Percentiles rank a stretch among this genome's conserved stretches.
phyloP scores from a whole-genome alignment of 2,113 vertebrate species.

The Clinocottus analis region DNA sequence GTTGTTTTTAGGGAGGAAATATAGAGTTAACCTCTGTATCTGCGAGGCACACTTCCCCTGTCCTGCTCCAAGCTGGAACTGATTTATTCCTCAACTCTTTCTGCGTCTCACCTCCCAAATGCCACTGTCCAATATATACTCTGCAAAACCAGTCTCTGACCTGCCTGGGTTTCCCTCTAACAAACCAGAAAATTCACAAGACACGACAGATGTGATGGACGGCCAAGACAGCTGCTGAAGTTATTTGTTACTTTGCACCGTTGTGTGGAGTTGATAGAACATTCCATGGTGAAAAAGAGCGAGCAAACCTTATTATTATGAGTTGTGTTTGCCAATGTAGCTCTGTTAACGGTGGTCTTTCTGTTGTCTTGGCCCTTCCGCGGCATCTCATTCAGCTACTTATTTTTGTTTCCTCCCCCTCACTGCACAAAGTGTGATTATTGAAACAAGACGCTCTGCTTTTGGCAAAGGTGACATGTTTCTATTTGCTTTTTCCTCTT shows the following conservation, averaged over 20 bases:
- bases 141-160: slow-evolving; percentile 8
- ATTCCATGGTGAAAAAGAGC: background rate
- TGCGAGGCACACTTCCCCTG: slow-evolving; percentile 48
- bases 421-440: slow-evolving; percentile 58
- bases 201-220: slow-evolving; percentile 10
- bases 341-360: slow-evolving; percentile 25
- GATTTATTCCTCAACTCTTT: slow-evolving; percentile 58
- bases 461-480: slow-evolving; percentile 50
- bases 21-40: slow-evolving; percentile 57
- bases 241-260: background rate
- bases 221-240: background rate
- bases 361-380: slow-evolving; percentile 38
- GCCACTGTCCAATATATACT: slow-evolving; percentile 13
- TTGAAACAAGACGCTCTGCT: slow-evolving; percentile 48
- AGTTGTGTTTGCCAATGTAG: background rate
- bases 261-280: background rate
- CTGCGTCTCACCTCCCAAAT: slow-evolving; percentile 21
- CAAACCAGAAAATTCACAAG: slow-evolving; percentile 1
- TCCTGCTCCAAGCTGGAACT: slow-evolving; percentile 49
- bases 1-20: slow-evolving; percentile 56
- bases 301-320: background rate
- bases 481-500: slow-evolving; percentile 44
- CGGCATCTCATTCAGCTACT: slow-evolving; percentile 40
- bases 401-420: slow-evolving; percentile 59
- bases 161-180: slow-evolving; percentile 3